phyloP scores from a whole-genome alignment of 2,797 vertebrate genomes.

The Lepus townsendii region DNA sequence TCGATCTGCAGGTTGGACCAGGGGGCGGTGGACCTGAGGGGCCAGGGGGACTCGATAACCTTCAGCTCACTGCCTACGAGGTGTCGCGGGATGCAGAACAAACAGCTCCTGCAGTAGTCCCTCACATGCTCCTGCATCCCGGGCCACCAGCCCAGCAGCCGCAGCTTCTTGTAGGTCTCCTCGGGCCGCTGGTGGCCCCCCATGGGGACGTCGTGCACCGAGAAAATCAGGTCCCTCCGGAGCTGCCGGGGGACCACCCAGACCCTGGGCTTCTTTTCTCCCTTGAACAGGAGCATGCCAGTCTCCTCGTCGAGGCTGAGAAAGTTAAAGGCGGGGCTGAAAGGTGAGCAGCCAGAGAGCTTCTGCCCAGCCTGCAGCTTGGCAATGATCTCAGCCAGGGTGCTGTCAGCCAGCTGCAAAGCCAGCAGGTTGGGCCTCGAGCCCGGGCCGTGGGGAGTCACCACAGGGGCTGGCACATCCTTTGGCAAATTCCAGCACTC shows the following conservation, averaged over 20 bases:
- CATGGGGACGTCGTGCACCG: slow-evolving; percentile 73
- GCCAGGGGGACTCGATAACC: slow-evolving; percentile 77
- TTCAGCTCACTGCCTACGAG: slow-evolving; percentile 62
- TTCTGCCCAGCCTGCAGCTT: slow-evolving; percentile 71
- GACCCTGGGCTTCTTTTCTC: slow-evolving; percentile 75
- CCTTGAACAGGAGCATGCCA: slow-evolving; percentile 78
- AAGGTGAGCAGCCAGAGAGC: slow-evolving; percentile 66
- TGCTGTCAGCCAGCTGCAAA: slow-evolving; percentile 68
- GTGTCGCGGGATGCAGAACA: slow-evolving; percentile 74
- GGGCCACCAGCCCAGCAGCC: slow-evolving; percentile 78
- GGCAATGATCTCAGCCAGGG: slow-evolving; percentile 69
- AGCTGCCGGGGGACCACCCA: slow-evolving; percentile 79
- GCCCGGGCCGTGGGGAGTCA: slow-evolving; percentile 43
- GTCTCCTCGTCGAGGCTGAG: slow-evolving; percentile 77
- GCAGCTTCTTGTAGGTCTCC: slow-evolving; percentile 79
- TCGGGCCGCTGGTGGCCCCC: slow-evolving; percentile 75
- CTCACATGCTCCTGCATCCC: slow-evolving; percentile 79
- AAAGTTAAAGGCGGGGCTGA: slow-evolving; percentile 70
- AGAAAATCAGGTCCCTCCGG: slow-evolving; percentile 80
- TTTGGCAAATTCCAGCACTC: slow-evolving; percentile 76
- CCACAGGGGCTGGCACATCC: slow-evolving; percentile 4
- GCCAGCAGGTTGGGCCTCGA: slow-evolving; percentile 73
- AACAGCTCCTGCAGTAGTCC: slow-evolving; percentile 78
- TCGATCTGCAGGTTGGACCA: slow-evolving; percentile 80
- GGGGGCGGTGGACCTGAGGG: slow-evolving; percentile 61